These are phyloP conservation scores for Dascillus cervinus DNA, from an alignment of 2,888 invertebrate species.

Conservation along the genomic window DNA sequence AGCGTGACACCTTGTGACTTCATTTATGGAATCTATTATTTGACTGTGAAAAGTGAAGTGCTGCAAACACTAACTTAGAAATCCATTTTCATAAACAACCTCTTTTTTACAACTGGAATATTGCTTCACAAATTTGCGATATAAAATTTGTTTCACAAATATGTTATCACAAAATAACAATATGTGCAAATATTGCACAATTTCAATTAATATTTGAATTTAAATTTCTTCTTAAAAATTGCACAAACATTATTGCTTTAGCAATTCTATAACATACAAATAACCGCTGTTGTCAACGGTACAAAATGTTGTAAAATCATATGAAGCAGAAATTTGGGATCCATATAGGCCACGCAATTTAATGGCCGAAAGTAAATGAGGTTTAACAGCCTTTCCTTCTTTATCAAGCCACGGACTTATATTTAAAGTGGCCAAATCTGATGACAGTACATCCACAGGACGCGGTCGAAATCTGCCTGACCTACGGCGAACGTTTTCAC, in stretches of 20 bases:
- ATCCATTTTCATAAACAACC: too few species aligned
- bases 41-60: too few species aligned
- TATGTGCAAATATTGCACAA: too few species aligned
- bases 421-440: conserved; percentile 8
- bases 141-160: too few species aligned
- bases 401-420: conserved; percentile 21
- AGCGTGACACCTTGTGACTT: too few species aligned
- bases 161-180: too few species aligned
- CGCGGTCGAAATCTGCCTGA: conserved; percentile 16
- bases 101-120: too few species aligned
- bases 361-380: conserved; percentile 36
- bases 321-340: conserved; percentile 33
- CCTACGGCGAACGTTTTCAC: conserved; percentile 15
- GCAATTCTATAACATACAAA: conserved; percentile 51
- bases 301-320: conserved; percentile 50
- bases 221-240: too few species aligned
- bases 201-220: too few species aligned
- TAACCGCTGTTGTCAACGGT: conserved; percentile 55
- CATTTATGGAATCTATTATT: too few species aligned
- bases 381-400: conserved; percentile 25
- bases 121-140: too few species aligned
- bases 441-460: conserved; percentile 5
- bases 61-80: too few species aligned
- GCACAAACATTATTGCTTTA: conserved; percentile 8
- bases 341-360: conserved; percentile 36